Base-by-base conservation (phyloP, 1,140 invertebrate species). In the Philopotamus ludificatus region DNA sequence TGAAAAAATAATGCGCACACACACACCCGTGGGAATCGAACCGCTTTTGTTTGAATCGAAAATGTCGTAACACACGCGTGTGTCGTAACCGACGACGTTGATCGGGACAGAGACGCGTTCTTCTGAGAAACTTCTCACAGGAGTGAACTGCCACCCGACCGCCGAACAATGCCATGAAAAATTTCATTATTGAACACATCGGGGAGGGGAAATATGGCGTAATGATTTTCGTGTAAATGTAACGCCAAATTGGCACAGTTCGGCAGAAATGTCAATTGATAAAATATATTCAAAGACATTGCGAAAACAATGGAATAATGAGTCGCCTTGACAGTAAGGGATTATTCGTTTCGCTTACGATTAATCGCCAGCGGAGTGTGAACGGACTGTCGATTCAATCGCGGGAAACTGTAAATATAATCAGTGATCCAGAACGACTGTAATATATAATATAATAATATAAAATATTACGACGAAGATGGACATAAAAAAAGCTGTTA, bases 91-190 rank as follows among this genome's bases (percentile, higher is more conserved):
- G 4, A 20, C 44, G 44, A 47, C 44, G 44, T 47, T 47, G 8
- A n/a, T 16, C 4, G 44, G 3, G 44, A 20, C 44, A 16, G 10
- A 8, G 44, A 20, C 44, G 15, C 34, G 10, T 47, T 47, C 44
- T 12, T 47, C 44, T 47, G 44, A 20, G 44, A 47, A 47, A 9
- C 18, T 47, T 47, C 44, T 16, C 44, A 47, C 44, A 47, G 44
- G 10, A 47, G 44, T 7, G 15, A 3, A 15, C 10, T n/a, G n/a
- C n/a, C n/a, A n/a, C 28, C 12, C 28, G 28, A 12, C 28, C 12
- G 28, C 12, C 28, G 28, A 34, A 34, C 28, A 34, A 34, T 34
- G 28, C 28, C 4, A 34, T 12, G 12, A 4, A 12, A 12, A 4
- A 12, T 34, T 34, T 34, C 28, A 12, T 12, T 34, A 34, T 7